Evolutionary conservation across 2,797 vertebrate species (phyloP).

Genomic region (Sebastes wilsoni): DNA sequence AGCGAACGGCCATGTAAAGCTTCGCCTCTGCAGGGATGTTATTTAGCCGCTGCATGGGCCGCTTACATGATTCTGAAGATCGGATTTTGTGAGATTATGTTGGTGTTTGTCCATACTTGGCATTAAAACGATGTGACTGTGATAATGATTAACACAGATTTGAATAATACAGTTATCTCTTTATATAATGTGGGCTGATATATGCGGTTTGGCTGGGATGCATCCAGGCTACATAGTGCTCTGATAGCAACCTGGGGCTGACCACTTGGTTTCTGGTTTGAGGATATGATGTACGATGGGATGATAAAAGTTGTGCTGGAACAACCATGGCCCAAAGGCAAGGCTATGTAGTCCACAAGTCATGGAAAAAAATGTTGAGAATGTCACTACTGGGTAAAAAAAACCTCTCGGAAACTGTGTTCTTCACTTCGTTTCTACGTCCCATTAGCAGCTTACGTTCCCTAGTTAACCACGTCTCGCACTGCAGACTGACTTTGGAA

Average conservation of each 20-base stretch:
- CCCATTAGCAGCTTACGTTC: constrained; percentile 28
- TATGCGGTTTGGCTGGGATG: constrained; percentile 31
- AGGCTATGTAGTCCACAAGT: constrained; percentile 3
- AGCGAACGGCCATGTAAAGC: constrained; percentile 64
- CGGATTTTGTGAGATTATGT: constrained; percentile 59
- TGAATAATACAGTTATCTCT: constrained; percentile 34
- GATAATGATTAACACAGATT: constrained; percentile 32
- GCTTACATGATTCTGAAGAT: constrained; percentile 54
- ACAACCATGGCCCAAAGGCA: constrained; percentile 12
- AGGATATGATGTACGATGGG: constrained; percentile 42
- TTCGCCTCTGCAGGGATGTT: constrained; percentile 44
- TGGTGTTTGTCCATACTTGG: constrained; percentile 54
- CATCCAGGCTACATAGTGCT: background rate
- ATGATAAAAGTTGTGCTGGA: constrained; percentile 35
- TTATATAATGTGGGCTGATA: constrained; percentile 23
- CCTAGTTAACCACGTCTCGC: constrained; percentile 25
- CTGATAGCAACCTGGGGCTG: constrained; percentile 16
- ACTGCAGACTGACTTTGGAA: constrained; percentile 18
- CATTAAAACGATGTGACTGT: constrained; percentile 36
- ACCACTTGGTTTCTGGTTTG: constrained; percentile 31
- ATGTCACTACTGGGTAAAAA: background rate
- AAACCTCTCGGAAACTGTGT: background rate
- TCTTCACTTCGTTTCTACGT: background rate
- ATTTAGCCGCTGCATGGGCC: constrained; percentile 44
- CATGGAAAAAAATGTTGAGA: background rate